phyloP scores from a whole-genome alignment of 2,888 invertebrate genomes.

The Anagyrus pseudococci region DNA sequence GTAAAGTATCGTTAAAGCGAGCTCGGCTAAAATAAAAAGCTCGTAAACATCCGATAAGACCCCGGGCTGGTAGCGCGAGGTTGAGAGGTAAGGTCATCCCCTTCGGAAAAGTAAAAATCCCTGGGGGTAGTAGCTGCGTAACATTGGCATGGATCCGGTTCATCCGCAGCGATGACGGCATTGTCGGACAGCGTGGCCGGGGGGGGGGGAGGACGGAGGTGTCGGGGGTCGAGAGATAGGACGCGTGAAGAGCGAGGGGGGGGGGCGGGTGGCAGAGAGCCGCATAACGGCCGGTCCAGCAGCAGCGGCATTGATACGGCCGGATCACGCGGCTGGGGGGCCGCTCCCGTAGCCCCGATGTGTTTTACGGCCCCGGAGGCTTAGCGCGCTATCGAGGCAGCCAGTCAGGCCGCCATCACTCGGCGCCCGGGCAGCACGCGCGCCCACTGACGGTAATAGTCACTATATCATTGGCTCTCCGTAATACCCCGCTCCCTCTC shows the following conservation, averaged over 20 bases:
- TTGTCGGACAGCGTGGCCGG: background rate
- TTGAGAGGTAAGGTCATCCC: no score
- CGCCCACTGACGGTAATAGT: constrained; percentile 60
- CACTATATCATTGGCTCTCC: constrained; percentile 62
- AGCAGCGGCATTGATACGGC: constrained; percentile 58
- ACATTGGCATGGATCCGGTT: background rate
- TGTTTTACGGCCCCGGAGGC: constrained; percentile 34
- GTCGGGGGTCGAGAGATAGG: no score
- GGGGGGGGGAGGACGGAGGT: background rate
- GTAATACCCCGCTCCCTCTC: constrained; percentile 41
- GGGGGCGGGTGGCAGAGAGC: background rate
- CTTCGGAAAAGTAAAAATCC: no score
- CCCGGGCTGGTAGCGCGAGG: no score
- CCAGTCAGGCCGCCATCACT: constrained; percentile 61
- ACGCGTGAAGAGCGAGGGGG: background rate
- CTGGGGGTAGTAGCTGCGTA: background rate
- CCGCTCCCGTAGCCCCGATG: constrained; percentile 18
- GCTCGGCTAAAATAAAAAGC: no score
- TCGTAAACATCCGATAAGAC: no score
- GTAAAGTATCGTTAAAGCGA: no score
- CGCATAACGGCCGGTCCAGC: constrained; percentile 54
- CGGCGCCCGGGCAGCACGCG: constrained; percentile 56
- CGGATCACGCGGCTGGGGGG: constrained; percentile 54
- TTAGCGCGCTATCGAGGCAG: constrained; percentile 59
- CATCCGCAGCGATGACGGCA: background rate